Conservation (phyloP, 2,797 vertebrate species). For the Epinephelus awoara region DNA sequence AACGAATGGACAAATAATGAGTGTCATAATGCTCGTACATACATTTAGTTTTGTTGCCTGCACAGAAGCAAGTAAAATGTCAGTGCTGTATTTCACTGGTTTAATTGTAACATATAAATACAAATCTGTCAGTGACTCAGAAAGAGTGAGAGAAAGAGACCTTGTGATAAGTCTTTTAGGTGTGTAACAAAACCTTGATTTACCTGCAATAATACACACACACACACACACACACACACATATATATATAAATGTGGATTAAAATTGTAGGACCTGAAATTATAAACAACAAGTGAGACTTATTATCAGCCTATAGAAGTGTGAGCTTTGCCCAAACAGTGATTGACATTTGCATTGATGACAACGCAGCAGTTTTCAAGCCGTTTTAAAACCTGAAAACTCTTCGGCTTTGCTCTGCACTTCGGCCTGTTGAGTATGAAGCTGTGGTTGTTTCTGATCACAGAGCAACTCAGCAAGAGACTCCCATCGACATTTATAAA, state of each 20-base stretch:
- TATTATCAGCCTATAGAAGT: not conserved
- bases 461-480: conserved; percentile 43
- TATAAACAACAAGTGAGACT: not conserved
- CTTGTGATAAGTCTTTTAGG: not conserved
- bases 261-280: not conserved
- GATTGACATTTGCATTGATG: too few relatives aligned
- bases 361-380: not conserved
- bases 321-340: not conserved
- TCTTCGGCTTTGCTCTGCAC: not conserved
- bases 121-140: conserved; percentile 12
- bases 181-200: too few relatives aligned
- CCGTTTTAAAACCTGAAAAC: not conserved
- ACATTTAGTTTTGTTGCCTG: conserved; percentile 51
- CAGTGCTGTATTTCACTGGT: conserved; percentile 36
- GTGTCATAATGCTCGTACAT: conserved; percentile 29
- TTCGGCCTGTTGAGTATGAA: conserved; percentile 3
- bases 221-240: too few relatives aligned
- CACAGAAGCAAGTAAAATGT: conserved; percentile 49
- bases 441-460: conserved; percentile 44
- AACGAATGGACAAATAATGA: conserved; percentile 60
- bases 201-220: not conserved
- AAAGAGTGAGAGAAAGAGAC: conserved; percentile 3
- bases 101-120: conserved; percentile 46
- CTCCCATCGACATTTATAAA: conserved; percentile 38
- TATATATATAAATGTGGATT: not conserved